Evolutionary conservation across 2,113 vertebrate genomes (phyloP).

Genomic region (Cynocephalus volans): DNA sequence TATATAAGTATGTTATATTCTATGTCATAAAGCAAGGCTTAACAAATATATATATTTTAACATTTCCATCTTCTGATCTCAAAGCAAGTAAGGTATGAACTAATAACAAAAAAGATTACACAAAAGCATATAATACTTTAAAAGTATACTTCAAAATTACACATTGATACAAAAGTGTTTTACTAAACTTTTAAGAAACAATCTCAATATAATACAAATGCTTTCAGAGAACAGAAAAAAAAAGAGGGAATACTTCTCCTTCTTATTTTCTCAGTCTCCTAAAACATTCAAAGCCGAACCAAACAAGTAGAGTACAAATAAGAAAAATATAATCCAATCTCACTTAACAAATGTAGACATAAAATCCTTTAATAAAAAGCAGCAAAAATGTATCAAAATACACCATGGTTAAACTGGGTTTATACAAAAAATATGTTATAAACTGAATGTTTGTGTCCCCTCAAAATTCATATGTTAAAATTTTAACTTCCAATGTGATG

Average conservation of each 20-base stretch:
- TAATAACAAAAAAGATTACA: not conserved
- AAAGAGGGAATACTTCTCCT: not conserved
- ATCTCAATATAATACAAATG: not conserved
- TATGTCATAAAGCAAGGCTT: not conserved
- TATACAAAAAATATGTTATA: not conserved
- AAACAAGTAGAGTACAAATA: not conserved
- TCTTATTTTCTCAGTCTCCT: not conserved
- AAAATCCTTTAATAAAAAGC: not conserved
- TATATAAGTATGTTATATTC: not conserved
- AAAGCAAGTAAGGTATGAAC: not conserved
- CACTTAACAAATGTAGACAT: not conserved
- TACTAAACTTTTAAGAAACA: not conserved
- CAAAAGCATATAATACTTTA: not conserved
- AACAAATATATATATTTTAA: not conserved
- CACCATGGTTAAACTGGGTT: not conserved
- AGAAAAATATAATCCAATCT: not conserved
- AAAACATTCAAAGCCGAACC: not conserved
- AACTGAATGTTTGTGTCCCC: not conserved
- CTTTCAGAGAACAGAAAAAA: not conserved
- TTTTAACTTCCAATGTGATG: not conserved
- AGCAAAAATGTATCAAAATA: not conserved
- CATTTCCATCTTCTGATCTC: not conserved
- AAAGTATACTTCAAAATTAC: slow-evolving; percentile 18
- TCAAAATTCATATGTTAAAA: not conserved
- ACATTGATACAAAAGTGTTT: not conserved